Evolutionary conservation across 2,888 invertebrate genomes (phyloP).

Genomic region (Scrobipalpa costella): DNA sequence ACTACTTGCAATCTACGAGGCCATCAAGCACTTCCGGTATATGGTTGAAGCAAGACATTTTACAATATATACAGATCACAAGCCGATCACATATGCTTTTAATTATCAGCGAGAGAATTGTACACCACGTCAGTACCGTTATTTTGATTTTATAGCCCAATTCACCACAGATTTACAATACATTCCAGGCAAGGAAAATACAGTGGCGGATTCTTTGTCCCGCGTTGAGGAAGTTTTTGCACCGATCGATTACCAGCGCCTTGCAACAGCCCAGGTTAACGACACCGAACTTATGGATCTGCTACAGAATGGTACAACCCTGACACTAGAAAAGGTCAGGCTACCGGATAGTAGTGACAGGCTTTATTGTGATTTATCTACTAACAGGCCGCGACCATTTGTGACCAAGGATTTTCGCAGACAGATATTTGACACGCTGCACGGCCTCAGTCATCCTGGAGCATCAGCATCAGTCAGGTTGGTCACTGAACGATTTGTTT

Average conservation of each 20-base stretch:
- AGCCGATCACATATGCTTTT: constrained; percentile 3
- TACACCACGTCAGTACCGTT: constrained; percentile 45
- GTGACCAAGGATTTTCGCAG: not conserved
- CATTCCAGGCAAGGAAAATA: constrained; percentile 43
- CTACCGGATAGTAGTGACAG: not conserved
- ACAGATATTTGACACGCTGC: not conserved
- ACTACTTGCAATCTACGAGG: constrained; percentile 38
- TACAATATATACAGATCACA: constrained; percentile 15
- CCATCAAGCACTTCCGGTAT: not conserved
- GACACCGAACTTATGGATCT: not conserved
- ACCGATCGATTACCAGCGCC: not conserved
- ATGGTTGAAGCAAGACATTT: too few relatives aligned
- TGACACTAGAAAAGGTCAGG: not conserved
- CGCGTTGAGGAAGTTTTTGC: constrained; percentile 31
- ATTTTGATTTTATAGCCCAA: constrained; percentile 47
- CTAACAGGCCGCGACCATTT: not conserved
- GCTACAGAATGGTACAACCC: not conserved
- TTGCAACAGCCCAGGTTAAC: not conserved
- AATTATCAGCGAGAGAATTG: constrained; percentile 36
- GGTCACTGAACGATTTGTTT: constrained; percentile 48
- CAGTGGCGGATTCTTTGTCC: constrained; percentile 44
- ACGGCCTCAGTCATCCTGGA: constrained; percentile 11
- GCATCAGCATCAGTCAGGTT: constrained; percentile 31
- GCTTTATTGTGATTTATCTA: not conserved
- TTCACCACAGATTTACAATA: constrained; percentile 49